Evolutionary conservation across 2,797 vertebrate genomes (phyloP), one percentile per base, ranked within the genome.

Genomic region (Tympanoctomys barrerae): DNA sequence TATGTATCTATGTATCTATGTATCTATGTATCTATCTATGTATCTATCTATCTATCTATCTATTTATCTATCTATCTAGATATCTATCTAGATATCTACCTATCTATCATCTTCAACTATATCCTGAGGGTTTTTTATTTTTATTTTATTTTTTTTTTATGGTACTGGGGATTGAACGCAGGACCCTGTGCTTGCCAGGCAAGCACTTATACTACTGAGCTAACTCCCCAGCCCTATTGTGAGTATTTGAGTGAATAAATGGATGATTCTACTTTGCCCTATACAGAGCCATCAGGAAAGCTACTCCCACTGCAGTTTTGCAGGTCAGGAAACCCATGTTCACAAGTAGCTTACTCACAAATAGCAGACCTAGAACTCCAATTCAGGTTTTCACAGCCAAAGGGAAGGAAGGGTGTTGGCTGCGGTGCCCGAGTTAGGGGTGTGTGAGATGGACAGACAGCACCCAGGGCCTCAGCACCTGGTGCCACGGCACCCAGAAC

Each of bases 221-320:
- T 42, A 42, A 5, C 42, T 42, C 42, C 42, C 42, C 42, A 42
- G 42, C 5, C 42, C 42, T 42, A 42, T 42, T 42, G 42, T 91
- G 24, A 26, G 49, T 68, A 83, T 36, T 82, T 81, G 28, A 26
- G 36, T 78, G 21, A 78, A 82, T 75, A 22, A 79, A 64, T 92
- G 71, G 68, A 49, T 94, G 12, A 31, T 66, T 93, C 86, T 82
- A 52, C 64, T 86, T 59, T 52, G 66, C 28, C 2, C 36, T 90
- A 68, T 14, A 73, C 42, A 78, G 91, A 95, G 42, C 42, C 49
- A 0, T 42, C 61, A 79, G 42, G 39, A 42, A 46, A 70, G 46
- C 31, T 68, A n/a, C 49, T n/a, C 24, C 7, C 13, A 54, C 9
- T 11, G 33, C 19, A n/a, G 7, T 86, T 80, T 77, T 49, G n/a